Base-by-base conservation (phyloP, 2,113 vertebrate genomes). In the Tricholaema leucomelas region DNA sequence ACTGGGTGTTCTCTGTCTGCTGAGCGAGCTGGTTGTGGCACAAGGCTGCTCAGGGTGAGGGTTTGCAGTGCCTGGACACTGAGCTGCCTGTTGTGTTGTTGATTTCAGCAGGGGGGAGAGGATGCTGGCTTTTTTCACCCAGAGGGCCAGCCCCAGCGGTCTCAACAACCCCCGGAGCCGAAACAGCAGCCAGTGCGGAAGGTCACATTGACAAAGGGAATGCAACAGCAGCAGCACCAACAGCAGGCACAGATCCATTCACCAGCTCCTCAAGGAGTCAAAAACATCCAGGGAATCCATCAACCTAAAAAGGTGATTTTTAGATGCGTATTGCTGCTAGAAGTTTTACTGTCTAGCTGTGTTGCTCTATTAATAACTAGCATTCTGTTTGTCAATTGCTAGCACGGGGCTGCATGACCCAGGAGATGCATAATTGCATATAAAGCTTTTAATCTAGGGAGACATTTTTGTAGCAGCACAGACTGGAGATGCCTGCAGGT, bases 121-220 rank as follows among this genome's bases (percentile, higher is more conserved):
- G 97, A 97, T 44, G 97, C 97, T 40, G 97, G 96, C 93, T 96
- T 97, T 90, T 94, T 96, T 85, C 94, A 95, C 48, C 71, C 94
- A n/a, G 98, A 94, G 85, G 95, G 95, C 92, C 98, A 97, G 70
- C 97, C 97, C 84, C 98, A 97, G 96, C 96, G 97, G 87, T 91
- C 96, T 80, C 98, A 98, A 15, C 96, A 96, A 27, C 94, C 96
- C 83, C 90, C 85, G 31, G 98, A 98, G 44, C 96, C 94, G 81
- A 98, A 98, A 95, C 98, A 97, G 91, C 97, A 97, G 76, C 95
- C 98, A 78, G 95, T 98, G 69, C 98, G 99, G 97, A 99, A 99
- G 98, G 98, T 99, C 92, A 99, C 98, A 28, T 95, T 99, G 97
- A 98, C 97, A 92, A 98, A 97, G 83, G 97, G 97, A 81, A 90